Evolutionary conservation across 1,140 invertebrate genomes (phyloP).

Genomic region (Colletes latitarsis): DNA sequence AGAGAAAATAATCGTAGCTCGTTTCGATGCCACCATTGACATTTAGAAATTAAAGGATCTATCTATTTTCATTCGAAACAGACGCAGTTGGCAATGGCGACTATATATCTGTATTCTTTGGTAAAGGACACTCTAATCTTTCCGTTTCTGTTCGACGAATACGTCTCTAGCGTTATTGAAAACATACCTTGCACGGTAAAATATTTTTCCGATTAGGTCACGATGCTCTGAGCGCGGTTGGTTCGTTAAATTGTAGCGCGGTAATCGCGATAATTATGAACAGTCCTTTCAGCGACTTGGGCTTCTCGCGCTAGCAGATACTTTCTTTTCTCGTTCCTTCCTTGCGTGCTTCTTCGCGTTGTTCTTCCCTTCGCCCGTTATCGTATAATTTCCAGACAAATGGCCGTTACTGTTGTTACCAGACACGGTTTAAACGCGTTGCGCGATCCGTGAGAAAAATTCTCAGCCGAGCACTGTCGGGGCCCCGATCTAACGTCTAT

Average conservation of each 20-base stretch:
- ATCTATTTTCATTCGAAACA: too few species aligned
- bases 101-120: too few species aligned
- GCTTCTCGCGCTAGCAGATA: neutral
- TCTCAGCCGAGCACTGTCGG: constrained; percentile 37
- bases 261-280: neutral
- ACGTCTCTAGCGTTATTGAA: neutral
- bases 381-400: constrained; percentile 57
- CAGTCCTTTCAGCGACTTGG: neutral
- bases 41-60: too few species aligned
- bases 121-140: too few species aligned
- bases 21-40: too few species aligned
- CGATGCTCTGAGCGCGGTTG: neutral
- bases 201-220: neutral
- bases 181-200: neutral
- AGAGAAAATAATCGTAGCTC: too few species aligned
- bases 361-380: constrained; percentile 12
- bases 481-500: constrained; percentile 36
- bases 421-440: constrained; percentile 42
- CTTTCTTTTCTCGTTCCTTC: constrained; percentile 31
- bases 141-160: too few species aligned
- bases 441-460: constrained; percentile 48
- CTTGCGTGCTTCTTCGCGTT: neutral
- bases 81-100: too few species aligned
- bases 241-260: neutral
- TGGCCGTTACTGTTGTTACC: constrained; percentile 41